These are phyloP conservation scores for Lamellibrachia satsuma DNA, from an alignment of 2,888 invertebrate genomes.

Conservation along the genomic window DNA sequence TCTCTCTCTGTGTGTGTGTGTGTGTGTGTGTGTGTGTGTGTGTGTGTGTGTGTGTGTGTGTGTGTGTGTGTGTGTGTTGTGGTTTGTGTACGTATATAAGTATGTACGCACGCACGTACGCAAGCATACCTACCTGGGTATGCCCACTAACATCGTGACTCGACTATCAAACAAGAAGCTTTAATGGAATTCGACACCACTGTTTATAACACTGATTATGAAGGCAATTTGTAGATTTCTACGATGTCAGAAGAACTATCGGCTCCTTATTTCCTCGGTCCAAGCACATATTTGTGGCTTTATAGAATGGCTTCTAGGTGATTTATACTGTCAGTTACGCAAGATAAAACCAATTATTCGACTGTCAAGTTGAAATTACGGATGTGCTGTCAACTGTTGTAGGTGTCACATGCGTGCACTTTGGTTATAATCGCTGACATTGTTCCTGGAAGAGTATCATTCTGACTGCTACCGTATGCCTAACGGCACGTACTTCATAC, in stretches of 20 bases:
- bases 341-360: constrained; percentile 1
- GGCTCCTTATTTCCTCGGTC: background rate
- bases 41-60: too few relatives aligned
- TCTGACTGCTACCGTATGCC: too few relatives aligned
- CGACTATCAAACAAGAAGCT: background rate
- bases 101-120: background rate
- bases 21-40: background rate
- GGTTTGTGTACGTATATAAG: too few relatives aligned
- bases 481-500: too few relatives aligned
- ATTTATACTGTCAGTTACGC: constrained; percentile 10
- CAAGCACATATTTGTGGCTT: background rate
- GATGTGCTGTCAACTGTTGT: background rate
- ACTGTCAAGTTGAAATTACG: constrained; percentile 4
- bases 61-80: too few relatives aligned
- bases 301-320: background rate
- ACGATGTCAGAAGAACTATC: background rate
- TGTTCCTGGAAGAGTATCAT: background rate
- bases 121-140: too few relatives aligned
- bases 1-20: background rate
- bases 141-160: background rate
- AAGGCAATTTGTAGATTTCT: constrained; percentile 8
- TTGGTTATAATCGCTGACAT: background rate
- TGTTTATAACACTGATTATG: background rate
- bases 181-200: background rate
- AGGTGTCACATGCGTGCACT: background rate